Evolutionary conservation across 2,113 vertebrate species (phyloP), one percentile per base, ranked within the genome.

Genomic region (Cinclus mexicanus): DNA sequence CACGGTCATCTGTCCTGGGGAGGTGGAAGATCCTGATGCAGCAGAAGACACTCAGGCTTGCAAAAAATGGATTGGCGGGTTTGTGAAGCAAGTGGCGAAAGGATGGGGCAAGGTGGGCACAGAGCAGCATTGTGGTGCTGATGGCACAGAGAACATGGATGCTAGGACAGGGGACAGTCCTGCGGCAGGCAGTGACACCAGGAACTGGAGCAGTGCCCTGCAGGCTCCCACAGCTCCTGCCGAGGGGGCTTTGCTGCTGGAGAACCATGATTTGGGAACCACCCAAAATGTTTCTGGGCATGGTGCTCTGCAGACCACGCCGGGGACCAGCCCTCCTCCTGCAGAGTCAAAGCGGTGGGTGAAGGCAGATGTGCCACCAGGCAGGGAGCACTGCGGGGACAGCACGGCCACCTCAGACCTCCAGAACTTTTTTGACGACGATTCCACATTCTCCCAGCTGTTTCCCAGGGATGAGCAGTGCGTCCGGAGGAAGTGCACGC

Each of bases 371-470:
- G 1, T 42, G 61, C 13, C 28, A 2, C 26, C 26, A 0, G 79
- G 22, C 42, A 50, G 20, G 8, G 41, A 49, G n/a, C 63, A 50
- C 37, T 47, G 95, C 3, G 12, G 93, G 79, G 89, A 89, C 26
- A 96, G 91, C 64, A 7, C 33, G 1, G 89, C 79, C 9, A 33
- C 42, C 79, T 56, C 97, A 0, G 98, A 98, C 71, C 97, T 98
- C 37, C 98, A 97, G 68, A 96, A 97, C 83, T 80, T 98, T 21
- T 97, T 99, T 8, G 99, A 99, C 1, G 99, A 99, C 1, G 99
- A 99, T n/a, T 96, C 97, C 63, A 98, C 98, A 0, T 99, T 99
- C 92, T 98, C 99, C 15, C 98, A 98, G 93, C 98, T 99, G 50
- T 99, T 99, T 83, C 99, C 99, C 42, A 90, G 98, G 78, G 98